Conservation (phyloP, 2,888 invertebrate species). For the Anagyrus pseudococci region DNA sequence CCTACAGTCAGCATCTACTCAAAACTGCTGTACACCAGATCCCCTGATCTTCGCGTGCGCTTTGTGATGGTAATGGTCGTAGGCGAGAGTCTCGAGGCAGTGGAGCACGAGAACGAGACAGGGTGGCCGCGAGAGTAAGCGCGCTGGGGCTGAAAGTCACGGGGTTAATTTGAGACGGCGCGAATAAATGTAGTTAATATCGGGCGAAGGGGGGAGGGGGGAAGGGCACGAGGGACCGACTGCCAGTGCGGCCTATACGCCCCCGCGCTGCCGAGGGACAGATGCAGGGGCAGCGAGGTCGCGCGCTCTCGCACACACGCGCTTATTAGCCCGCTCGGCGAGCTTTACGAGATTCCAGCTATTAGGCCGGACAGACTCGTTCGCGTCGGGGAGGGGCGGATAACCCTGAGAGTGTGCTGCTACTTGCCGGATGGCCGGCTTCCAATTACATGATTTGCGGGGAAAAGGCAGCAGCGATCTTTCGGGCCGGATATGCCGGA, state of each 20-base stretch:
- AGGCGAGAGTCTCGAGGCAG: no score
- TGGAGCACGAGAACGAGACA: background rate
- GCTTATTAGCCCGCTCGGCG: conserved; percentile 31
- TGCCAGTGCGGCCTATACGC: conserved; percentile 1
- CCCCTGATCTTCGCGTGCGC: conserved; percentile 16
- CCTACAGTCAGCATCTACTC: no score
- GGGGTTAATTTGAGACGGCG: conserved; percentile 61
- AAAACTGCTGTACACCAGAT: background rate
- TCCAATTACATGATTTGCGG: conserved; percentile 20
- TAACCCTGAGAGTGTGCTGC: background rate
- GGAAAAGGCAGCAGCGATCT: background rate
- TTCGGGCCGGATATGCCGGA: no score
- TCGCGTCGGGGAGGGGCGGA: background rate
- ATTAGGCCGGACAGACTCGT: conserved; percentile 9
- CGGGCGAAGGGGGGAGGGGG: conserved; percentile 49
- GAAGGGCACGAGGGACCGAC: conserved; percentile 32
- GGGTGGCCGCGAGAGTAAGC: conserved; percentile 36
- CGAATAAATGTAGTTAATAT: conserved; percentile 62
- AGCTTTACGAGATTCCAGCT: conserved; percentile 36
- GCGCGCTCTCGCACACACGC: no score
- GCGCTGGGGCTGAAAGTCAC: conserved; percentile 46
- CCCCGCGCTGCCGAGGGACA: conserved; percentile 19
- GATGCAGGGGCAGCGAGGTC: background rate
- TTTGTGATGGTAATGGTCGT: conserved; percentile 52
- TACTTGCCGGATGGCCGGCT: background rate